Conservation (phyloP, 2,888 invertebrate genomes). For the Pardosa pseudoannulata region DNA sequence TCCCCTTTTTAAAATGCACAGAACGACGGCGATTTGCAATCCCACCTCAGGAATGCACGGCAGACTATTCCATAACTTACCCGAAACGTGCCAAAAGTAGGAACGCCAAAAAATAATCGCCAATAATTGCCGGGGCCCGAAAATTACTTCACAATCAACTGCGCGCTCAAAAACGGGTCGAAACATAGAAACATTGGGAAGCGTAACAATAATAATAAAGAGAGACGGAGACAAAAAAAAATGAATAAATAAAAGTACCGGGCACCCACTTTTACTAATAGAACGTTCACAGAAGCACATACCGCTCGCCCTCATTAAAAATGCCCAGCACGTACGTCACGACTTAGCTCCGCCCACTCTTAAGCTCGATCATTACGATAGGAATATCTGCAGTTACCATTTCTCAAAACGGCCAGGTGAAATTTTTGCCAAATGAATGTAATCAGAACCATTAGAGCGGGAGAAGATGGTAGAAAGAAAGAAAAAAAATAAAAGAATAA, state of each 20-base stretch:
- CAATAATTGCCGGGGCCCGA: slow-evolving; percentile 57
- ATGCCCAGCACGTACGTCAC: slow-evolving; percentile 67
- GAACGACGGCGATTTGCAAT: no score
- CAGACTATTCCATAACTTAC: no score
- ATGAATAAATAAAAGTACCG: background rate
- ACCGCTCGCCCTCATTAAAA: slow-evolving; percentile 48
- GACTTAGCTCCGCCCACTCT: slow-evolving; percentile 67
- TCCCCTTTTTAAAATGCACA: no score
- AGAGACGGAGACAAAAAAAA: background rate
- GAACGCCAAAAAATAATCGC: slow-evolving; percentile 48
- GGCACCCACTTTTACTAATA: slow-evolving; percentile 66
- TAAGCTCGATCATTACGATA: slow-evolving; percentile 64
- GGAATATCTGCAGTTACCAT: slow-evolving; percentile 57
- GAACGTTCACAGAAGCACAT: slow-evolving; percentile 38
- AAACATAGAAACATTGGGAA: no score
- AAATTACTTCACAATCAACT: slow-evolving; percentile 64
- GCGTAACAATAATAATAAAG: no score
- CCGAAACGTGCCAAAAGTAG: slow-evolving; percentile 39
- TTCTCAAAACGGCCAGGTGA: slow-evolving; percentile 65
- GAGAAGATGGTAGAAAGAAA: slow-evolving; percentile 8
- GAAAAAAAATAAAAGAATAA: no score
- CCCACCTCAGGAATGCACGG: no score
- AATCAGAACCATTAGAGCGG: slow-evolving; percentile 59
- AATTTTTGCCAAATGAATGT: slow-evolving; percentile 67
- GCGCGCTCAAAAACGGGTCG: no score